Base-by-base conservation (phyloP, 37 sponge, comb jelly and placozoan species). In the Dysidea cf. avara region DNA sequence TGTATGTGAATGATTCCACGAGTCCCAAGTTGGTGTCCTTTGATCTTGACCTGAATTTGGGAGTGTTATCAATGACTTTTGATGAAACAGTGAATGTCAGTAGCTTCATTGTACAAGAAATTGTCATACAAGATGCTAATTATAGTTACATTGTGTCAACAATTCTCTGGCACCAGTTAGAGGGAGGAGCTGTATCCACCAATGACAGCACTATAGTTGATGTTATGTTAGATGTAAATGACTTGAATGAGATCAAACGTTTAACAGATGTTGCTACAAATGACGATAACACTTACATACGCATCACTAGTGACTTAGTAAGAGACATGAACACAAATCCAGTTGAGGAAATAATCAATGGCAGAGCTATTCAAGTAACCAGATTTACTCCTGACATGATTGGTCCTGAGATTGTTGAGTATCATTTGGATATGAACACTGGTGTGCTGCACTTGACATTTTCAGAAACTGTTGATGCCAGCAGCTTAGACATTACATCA, bases 381-480 rank as follows among this genome's bases (percentile, higher is more conserved):
- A 59, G 52, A 17, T 92, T 83, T 54, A 67, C 53, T 36, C 71
- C 54, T 0, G 92, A 92, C 56, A n/a, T 61, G 11, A 39, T 74
- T 53, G 34, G 47, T 29, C 92, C 92, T 14, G 57, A 53, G 2
- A 66, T 92, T 37, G 29, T 7, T 7, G 50, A 48, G 14, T 92
- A 76, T 65, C 56, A 49, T 20, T 70, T 92, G 32, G 87, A 86
- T 49, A 79, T 92, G 84, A 75, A 92, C 54, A 30, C 46, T 28
- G 84, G 75, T 21, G 20, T 66, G 21, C 67, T 92, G 25, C 61
- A 53, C 33, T 56, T 92, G 31, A 86, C 87, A 4, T 92, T 92
- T 79, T 64, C 67, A 34, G 92, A 92, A 55, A 92, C 87, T 13
- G 84, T 92, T 6, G 79, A 92, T 66, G 84, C 81, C 28, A 71